phyloP scores from a whole-genome alignment of 2,797 vertebrate genomes.

The Pyrrhura leucotis region DNA sequence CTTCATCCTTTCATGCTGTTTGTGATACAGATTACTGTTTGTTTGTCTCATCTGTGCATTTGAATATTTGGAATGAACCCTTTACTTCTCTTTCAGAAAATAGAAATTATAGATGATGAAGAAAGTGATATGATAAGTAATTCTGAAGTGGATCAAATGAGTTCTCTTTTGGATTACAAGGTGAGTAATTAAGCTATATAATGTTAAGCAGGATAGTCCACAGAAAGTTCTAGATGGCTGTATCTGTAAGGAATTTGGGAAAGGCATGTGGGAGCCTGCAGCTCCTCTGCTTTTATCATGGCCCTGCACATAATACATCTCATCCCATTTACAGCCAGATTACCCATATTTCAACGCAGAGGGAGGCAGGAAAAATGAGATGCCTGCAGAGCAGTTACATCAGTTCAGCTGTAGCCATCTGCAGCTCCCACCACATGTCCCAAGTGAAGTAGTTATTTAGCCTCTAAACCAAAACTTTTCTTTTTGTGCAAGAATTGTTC shows the following conservation, averaged over 20 bases:
- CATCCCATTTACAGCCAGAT: not conserved
- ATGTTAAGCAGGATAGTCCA: not conserved
- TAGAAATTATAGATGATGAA: constrained; percentile 91
- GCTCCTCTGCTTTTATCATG: not conserved
- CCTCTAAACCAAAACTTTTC: not conserved
- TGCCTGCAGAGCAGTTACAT: not conserved
- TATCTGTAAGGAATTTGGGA: not conserved
- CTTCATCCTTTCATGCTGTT: not conserved
- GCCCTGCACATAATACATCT: not conserved
- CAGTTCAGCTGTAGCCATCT: not conserved
- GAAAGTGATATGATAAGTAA: constrained; percentile 84
- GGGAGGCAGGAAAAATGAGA: not conserved
- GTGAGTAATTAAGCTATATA: constrained; percentile 69
- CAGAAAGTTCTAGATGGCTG: not conserved
- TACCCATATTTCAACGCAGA: not conserved
- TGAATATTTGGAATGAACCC: not conserved
- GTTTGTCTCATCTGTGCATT: accelerated
- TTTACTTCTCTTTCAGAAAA: constrained; percentile 84
- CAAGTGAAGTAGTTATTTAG: not conserved
- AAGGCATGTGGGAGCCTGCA: not conserved
- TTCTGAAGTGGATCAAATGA: constrained; percentile 92
- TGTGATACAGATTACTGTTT: not conserved
- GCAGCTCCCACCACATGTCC: not conserved
- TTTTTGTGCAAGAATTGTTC: not conserved
- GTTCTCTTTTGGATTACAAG: constrained; percentile 93